These are phyloP conservation scores for Pitta sordida DNA, from an alignment of 2,113 vertebrate species.

Conservation along the genomic window DNA sequence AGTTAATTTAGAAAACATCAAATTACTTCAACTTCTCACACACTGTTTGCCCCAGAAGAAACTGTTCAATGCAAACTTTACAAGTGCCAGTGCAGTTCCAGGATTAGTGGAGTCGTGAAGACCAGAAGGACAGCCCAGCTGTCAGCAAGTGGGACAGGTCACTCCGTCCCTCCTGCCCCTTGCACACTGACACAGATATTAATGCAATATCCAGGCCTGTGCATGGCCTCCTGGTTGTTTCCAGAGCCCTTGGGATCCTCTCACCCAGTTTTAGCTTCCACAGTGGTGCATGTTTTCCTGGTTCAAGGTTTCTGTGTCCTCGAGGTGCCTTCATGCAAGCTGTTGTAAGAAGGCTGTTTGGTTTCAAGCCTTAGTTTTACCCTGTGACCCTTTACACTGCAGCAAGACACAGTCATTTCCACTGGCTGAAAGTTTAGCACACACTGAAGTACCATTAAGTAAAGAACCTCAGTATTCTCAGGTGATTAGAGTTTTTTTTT, in stretches of 20 bases:
- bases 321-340: background rate
- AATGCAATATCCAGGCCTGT: rapidly evolving
- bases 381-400: background rate
- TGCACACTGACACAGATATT: rapidly evolving
- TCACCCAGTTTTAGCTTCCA: background rate
- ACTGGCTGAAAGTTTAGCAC: background rate
- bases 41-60: background rate
- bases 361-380: background rate
- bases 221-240: background rate
- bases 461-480: background rate
- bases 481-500: background rate
- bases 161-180: background rate
- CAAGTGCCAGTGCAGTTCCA: background rate
- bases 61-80: background rate
- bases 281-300: background rate
- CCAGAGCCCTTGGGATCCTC: background rate
- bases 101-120: background rate
- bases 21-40: background rate
- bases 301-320: background rate
- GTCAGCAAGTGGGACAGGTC: background rate
- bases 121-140: background rate
- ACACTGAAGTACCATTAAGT: background rate
- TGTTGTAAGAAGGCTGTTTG: background rate
- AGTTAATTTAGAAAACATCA: background rate
- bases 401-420: background rate